Base-by-base conservation (phyloP, 2,797 vertebrate species). In the Chloroceryle inda region DNA sequence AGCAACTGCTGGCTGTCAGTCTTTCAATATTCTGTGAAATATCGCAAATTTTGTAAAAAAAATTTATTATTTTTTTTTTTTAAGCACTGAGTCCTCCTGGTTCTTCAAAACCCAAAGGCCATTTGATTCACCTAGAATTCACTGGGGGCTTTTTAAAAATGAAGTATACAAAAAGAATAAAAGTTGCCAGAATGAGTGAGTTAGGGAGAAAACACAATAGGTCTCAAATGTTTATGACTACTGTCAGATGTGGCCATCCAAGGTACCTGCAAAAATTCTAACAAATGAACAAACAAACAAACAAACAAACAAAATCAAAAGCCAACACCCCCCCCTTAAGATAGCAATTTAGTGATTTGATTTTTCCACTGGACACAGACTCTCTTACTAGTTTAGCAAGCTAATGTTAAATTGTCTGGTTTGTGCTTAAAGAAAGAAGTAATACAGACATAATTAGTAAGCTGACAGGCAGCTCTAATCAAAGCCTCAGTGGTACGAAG, bases 401-500 rank as follows among this genome's bases (percentile, higher is more conserved):
- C 20, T 86, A 86, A 86, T 35, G 50, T 87, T 88, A 93, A 88
- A 96, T 96, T 71, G 95, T 62, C 74, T 92, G 78, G 47, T 76
- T 73, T 93, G 63, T 81, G 40, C 89, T 91, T 94, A 85, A 95
- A 96, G 74, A 81, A 95, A 92, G 82, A 77, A 95, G 61, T 89
- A 92, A 96, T 83, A 91, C 19, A 96, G 91, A 85, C 56, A 83
- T 94, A 97, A 97, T 96, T 92, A 94, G 84, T 13, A 29, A 74
- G 64, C 62, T 96, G 92, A 95, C 88, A 96, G 89, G 88, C 88
- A 94, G 89, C 47, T 88, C 86, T 97, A 97, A 96, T 97, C 94
- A 86, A 96, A 95, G 89, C 58, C 93, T 96, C 96, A 71, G 83
- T 53, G 37, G 74, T 49, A 91, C 50, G 38, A 73, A 94, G 93